Base-by-base conservation (phyloP, 2,113 vertebrate genomes). In the Pomatorhinus ruficollis region DNA sequence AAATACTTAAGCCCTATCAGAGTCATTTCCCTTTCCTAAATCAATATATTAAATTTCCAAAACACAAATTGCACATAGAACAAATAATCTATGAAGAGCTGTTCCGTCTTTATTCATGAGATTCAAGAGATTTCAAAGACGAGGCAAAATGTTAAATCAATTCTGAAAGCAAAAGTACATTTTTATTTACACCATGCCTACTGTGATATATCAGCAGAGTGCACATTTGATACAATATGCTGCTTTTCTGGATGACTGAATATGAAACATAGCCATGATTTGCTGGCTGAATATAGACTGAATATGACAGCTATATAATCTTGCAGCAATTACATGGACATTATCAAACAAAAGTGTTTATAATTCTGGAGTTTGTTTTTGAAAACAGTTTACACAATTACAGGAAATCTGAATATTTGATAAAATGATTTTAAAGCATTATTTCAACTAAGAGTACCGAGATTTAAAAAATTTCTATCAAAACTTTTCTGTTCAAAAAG, bases 151-250 rank as follows among this genome's bases (percentile, higher is more conserved):
- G 31, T 64, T 75, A 90, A 89, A 92, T 68, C 72, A 83, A 65
- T 83, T 96, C 76, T 82, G 69, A 79, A 89, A 63, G 54, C n/a
- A 91, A 83, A 96, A 96, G 65, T 45, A 89, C 9, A 39, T 89
- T 78, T 89, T 87, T 87, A 89, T 92, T 94, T 94, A 92, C 64
- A 90, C 24, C 0, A 0, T 64, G 40, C 68, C 84, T 89, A 19
- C 33, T 63, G 63, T 54, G 77, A 82, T 66, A 5, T 69, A 59
- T 69, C 61, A 95, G 83, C 56, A 89, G 57, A 76, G 47, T 22
- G 60, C 42, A 85, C 23, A 77, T 77, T 78, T 87, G n/a, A 94
- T 61, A 93, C 12, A 82, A 57, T 28, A 82, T 68, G 65, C 35
- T 76, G 50, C 33, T 93, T 92, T 74, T 91, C 14, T 92, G n/a